phyloP scores from a whole-genome alignment of 2,797 vertebrate species.

The Periparus ater region DNA sequence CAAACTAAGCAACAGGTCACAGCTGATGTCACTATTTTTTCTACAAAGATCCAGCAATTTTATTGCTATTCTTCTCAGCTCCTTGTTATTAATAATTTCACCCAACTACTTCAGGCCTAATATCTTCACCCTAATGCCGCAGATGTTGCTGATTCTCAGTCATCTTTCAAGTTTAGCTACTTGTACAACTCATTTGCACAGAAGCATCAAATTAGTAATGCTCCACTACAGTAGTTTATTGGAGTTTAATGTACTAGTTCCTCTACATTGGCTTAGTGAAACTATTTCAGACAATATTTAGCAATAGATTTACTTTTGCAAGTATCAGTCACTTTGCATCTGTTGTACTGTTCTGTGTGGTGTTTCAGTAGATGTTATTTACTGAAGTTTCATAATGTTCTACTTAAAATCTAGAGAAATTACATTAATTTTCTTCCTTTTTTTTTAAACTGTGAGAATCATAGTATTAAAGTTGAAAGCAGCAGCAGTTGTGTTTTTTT shows the following conservation, averaged over 20 bases:
- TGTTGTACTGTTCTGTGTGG: neutral
- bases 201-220: slow-evolving; percentile 60
- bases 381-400: neutral
- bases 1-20: neutral
- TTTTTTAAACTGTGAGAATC: neutral
- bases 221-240: slow-evolving; percentile 47
- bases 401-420: slow-evolving; percentile 25
- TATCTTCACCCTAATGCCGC: neutral
- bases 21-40: neutral
- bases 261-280: slow-evolving; percentile 2
- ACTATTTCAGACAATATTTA: slow-evolving; percentile 18
- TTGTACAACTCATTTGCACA: slow-evolving; percentile 33
- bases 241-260: slow-evolving; percentile 43
- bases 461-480: neutral
- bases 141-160: slow-evolving; percentile 43
- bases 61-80: neutral
- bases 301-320: slow-evolving; percentile 21
- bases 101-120: neutral
- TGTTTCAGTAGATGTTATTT: neutral
- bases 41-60: neutral
- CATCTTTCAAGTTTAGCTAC: slow-evolving; percentile 31
- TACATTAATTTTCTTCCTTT: neutral
- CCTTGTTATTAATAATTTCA: neutral
- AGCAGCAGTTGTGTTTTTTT: neutral
- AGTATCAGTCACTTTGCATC: slow-evolving; percentile 19